Base-by-base conservation (phyloP, 64 coral and sea anemone genomes). In the Stylophora pistillata region DNA sequence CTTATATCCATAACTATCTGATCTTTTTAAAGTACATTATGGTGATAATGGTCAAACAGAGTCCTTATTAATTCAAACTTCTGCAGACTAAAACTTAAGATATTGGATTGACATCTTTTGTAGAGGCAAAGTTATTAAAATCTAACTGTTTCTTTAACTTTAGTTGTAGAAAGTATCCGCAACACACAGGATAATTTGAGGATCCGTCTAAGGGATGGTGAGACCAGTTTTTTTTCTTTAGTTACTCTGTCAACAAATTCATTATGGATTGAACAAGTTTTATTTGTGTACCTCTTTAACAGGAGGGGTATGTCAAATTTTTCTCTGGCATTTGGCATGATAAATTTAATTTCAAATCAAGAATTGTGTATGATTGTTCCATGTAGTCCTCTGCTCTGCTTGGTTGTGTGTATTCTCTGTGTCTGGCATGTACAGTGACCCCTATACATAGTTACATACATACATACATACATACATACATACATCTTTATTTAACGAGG, bases 151-250 rank as follows among this genome's bases (percentile, higher is more conserved):
- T 63, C 59, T 88, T 59, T 87, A 23, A 1, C 86, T 78, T 30
- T 41, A 94, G 92, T 94, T 86, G 92, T 94, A 32, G 87, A 85
- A 74, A 76, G 55, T 21, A 89, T 94, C 59, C 89, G 58, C 84
- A 59, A 68, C 29, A 90, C 92, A 25, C 80, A 88, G 30, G 92
- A 94, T 79, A 82, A 86, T 34, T 63, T 94, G 26, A 86, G 57
- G 41, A 15, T 94, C 57, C 79, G 92, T 15, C 87, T 94, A 17
- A 94, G 87, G 75, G 77, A 94, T 86, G 92, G 92, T 94, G 78
- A 85, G 79, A 9, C 26, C 27, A 70, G 4, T 53, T 84, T 84
- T 84, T 33, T 58, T 68, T 68, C 9, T 26, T n/a, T 23, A 9
- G 12, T 25, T 68, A 68, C 10, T 68, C 25, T 23, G 15, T 23